phyloP scores from a whole-genome alignment of 2,113 vertebrate species.

The Ivindomyrus marchei region DNA sequence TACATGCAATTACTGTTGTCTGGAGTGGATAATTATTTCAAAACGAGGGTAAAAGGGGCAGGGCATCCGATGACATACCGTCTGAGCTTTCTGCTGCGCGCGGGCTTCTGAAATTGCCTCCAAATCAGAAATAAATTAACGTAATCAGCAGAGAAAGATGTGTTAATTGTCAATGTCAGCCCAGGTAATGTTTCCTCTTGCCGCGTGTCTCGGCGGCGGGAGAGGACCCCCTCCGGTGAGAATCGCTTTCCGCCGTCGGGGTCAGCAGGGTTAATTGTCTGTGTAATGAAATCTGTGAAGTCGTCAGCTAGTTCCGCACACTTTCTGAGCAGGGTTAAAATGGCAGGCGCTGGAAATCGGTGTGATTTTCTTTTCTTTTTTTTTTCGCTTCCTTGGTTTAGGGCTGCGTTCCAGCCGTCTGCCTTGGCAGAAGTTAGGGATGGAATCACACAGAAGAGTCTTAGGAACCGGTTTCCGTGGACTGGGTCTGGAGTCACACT shows the following conservation, averaged over 20 bases:
- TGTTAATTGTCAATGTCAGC: slow-evolving; percentile 71
- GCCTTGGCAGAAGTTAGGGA: neutral
- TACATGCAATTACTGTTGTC: slow-evolving; percentile 10
- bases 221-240: slow-evolving; percentile 61
- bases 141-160: slow-evolving; percentile 54
- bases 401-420: neutral
- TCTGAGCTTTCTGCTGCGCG: slow-evolving; percentile 47
- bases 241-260: slow-evolving; percentile 63
- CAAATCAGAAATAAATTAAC: slow-evolving; percentile 52
- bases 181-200: slow-evolving; percentile 68
- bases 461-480: neutral
- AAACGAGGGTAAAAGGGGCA: slow-evolving; percentile 53
- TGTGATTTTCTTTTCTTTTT: neutral
- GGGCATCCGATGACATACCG: slow-evolving; percentile 30
- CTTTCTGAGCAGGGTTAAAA: slow-evolving; percentile 37
- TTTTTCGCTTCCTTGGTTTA: neutral
- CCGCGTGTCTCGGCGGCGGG: slow-evolving; percentile 56
- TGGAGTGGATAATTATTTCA: slow-evolving; percentile 44
- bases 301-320: slow-evolving; percentile 66
- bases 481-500: neutral
- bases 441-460: neutral
- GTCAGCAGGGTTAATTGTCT: slow-evolving; percentile 73
- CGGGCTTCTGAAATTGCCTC: slow-evolving; percentile 53
- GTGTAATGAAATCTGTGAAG: slow-evolving; percentile 74
- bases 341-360: neutral